Evolutionary conservation across 1,140 invertebrate genomes (phyloP).

Genomic region (Drosophila littoralis): DNA sequence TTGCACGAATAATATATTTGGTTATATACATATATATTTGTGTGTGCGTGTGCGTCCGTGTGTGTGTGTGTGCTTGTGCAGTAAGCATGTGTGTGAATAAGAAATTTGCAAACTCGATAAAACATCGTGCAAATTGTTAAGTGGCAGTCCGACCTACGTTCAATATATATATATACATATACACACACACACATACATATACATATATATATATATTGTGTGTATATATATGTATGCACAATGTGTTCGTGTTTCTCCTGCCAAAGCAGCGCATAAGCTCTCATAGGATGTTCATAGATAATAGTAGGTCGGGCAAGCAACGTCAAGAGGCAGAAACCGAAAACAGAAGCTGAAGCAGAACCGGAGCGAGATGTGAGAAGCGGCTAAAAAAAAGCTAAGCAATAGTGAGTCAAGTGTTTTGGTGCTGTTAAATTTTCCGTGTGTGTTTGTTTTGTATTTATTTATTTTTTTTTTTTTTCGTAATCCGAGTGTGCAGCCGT

Average conservation of each 20-base stretch:
- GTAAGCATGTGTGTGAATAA: constrained; percentile 53
- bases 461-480: constrained; percentile 29
- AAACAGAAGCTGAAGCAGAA: constrained; percentile 37
- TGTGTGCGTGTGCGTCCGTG: constrained; percentile 28
- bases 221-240: constrained; percentile 2
- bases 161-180: constrained; percentile 21
- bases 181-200: constrained; percentile 15
- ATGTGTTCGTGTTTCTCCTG: constrained; percentile 36
- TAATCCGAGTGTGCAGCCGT: constrained; percentile 16
- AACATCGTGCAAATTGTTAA: constrained; percentile 50
- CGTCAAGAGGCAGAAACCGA: constrained; percentile 46
- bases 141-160: constrained; percentile 21
- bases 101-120: constrained; percentile 58
- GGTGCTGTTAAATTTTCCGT: constrained; percentile 71
- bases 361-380: constrained; percentile 56
- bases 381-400: constrained; percentile 47
- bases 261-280: constrained; percentile 29
- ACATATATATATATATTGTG: constrained; percentile 10
- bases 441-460: constrained; percentile 36
- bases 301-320: constrained; percentile 60
- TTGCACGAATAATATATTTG: constrained; percentile 81
- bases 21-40: constrained; percentile 53
- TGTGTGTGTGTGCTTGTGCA: constrained; percentile 33
- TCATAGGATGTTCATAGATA: constrained; percentile 49
- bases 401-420: constrained; percentile 64